Percentiles rank a stretch among this genome's conserved stretches.
Evolutionary conservation across 2,113 vertebrate genomes (phyloP).

Genomic region (Pseudonaja textilis): DNA sequence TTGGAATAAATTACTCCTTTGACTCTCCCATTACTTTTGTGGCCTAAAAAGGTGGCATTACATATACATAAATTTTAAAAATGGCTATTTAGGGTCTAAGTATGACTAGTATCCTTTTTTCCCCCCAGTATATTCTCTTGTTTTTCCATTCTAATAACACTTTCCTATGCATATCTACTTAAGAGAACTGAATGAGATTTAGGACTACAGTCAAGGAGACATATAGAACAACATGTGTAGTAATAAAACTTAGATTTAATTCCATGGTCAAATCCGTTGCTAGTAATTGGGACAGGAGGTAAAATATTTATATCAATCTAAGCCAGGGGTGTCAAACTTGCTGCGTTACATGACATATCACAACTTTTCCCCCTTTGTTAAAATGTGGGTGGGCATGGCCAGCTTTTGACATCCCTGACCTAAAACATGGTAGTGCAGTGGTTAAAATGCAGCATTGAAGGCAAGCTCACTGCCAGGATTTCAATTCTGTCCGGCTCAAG

Average conservation of each 20-base stretch:
- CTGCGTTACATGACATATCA: no score
- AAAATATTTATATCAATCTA: background rate
- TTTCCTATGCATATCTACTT: background rate
- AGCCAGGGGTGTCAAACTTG: no score
- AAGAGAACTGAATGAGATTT: background rate
- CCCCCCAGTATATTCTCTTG: background rate
- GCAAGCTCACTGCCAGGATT: no score
- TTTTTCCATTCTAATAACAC: background rate
- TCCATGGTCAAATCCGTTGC: background rate
- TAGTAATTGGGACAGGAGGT: background rate
- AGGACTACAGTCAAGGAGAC: background rate
- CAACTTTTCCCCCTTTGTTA: no score
- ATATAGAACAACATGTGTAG: background rate
- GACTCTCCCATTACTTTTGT: background rate
- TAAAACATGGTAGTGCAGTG: no score
- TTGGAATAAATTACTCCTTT: background rate
- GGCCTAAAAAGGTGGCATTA: background rate
- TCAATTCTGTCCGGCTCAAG: no score
- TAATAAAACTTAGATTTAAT: background rate
- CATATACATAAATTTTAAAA: background rate
- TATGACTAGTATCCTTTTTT: background rate
- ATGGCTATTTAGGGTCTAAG: background rate
- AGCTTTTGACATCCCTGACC: no score
- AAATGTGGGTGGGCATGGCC: no score
- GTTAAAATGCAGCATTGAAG: no score